Evolutionary conservation across 2,888 invertebrate genomes (phyloP).

Genomic region (Pomacea canaliculata): DNA sequence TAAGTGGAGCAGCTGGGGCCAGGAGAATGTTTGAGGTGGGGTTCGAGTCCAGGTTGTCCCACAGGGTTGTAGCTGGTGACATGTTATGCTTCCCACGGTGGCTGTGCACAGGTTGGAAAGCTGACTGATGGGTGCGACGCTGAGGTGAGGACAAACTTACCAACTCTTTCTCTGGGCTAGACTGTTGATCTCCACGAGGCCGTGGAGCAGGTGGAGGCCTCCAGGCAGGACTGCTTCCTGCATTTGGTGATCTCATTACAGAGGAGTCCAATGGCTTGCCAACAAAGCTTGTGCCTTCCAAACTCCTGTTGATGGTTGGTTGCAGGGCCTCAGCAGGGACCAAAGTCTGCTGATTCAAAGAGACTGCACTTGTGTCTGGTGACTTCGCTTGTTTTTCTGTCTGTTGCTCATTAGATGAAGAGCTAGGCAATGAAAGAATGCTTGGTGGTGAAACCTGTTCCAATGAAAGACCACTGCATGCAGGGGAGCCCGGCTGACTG

Average conservation of each 20-base stretch:
- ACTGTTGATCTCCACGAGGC: background rate
- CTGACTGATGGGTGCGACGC: slow-evolving; percentile 35
- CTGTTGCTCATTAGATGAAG: background rate
- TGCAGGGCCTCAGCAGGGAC: background rate
- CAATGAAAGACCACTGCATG: background rate
- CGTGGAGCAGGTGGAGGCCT: slow-evolving; percentile 3
- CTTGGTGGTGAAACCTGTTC: background rate
- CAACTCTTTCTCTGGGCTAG: slow-evolving; percentile 5
- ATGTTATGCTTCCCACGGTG: slow-evolving; percentile 51
- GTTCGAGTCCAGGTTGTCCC: slow-evolving; percentile 56
- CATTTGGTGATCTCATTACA: background rate
- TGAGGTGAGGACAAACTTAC: slow-evolving; percentile 3
- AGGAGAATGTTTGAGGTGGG: slow-evolving; percentile 49
- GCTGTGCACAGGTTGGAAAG: slow-evolving; percentile 47
- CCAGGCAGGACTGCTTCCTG: background rate
- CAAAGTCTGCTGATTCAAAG: background rate
- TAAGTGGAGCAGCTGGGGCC: slow-evolving; percentile 49
- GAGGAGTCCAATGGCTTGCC: background rate
- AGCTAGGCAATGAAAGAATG: background rate
- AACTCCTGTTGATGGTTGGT: background rate
- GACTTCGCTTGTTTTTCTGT: background rate
- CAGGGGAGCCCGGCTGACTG: slow-evolving; percentile 10
- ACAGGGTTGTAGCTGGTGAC: slow-evolving; percentile 64
- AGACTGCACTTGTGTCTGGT: background rate
- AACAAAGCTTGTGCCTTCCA: too few relatives aligned